Evolutionary conservation across 2,888 invertebrate genomes (phyloP).

Genomic region (Eristalinus sepulchralis): DNA sequence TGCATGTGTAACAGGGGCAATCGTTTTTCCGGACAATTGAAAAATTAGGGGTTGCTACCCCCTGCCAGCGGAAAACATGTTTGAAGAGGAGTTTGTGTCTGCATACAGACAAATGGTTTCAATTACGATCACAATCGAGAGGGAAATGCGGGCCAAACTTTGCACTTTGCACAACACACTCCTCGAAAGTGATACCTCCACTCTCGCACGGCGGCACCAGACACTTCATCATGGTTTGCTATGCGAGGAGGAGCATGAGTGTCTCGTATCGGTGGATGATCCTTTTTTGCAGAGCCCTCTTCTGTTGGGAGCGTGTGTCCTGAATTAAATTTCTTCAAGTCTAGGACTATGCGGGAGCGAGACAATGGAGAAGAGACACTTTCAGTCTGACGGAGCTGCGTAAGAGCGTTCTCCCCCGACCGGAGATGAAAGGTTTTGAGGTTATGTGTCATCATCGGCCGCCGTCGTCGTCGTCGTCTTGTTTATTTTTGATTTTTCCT

Average conservation of each 20-base stretch:
- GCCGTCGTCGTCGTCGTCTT: slow-evolving; percentile 25
- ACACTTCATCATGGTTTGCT: slow-evolving; percentile 42
- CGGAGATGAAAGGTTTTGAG: slow-evolving; percentile 46
- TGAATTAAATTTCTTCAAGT: slow-evolving; percentile 10
- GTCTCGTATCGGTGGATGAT: slow-evolving; percentile 27
- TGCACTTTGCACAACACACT: neutral
- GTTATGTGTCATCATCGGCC: slow-evolving; percentile 24
- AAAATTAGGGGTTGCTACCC: slow-evolving; percentile 63
- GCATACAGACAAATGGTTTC: slow-evolving; percentile 26
- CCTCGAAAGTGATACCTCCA: neutral
- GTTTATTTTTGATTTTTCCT: slow-evolving; percentile 49
- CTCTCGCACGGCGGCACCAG: slow-evolving; percentile 14
- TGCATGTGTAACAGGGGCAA: slow-evolving; percentile 58
- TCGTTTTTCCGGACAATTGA: slow-evolving; percentile 70
- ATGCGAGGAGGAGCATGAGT: neutral
- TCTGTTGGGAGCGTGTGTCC: slow-evolving; percentile 51
- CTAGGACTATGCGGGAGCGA: too few relatives aligned
- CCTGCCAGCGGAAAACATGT: slow-evolving; percentile 33
- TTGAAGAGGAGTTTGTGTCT: slow-evolving; percentile 13
- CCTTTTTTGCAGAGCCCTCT: slow-evolving; percentile 28
- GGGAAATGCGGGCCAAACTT: slow-evolving; percentile 50
- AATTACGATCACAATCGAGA: slow-evolving; percentile 33
- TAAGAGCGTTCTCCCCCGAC: neutral
- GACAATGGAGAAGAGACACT: neutral
- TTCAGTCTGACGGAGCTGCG: neutral